Evolutionary conservation across 2,888 invertebrate genomes (phyloP).

Genomic region (Phalera bucephala): DNA sequence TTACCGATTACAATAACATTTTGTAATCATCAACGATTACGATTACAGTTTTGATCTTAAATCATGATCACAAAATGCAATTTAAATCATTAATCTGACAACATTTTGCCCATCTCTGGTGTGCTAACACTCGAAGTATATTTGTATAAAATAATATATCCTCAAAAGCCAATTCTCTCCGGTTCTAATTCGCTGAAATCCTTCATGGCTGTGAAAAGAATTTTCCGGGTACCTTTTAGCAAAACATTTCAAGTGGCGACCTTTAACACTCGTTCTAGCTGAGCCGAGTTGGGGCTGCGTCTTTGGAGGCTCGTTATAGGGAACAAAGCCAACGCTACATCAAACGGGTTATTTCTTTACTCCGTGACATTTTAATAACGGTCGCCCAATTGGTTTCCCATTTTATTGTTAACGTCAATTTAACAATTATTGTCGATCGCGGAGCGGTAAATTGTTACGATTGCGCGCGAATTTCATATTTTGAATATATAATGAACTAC

Average conservation of each 20-base stretch:
- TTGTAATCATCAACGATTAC: too few relatives aligned
- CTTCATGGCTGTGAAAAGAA: conserved; percentile 22
- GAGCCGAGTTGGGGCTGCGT: conserved; percentile 38
- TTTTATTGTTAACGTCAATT: conserved; percentile 50
- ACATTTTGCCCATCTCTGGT: too few relatives aligned
- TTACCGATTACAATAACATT: too few relatives aligned
- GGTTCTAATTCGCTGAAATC: conserved; percentile 19
- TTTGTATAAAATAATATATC: too few relatives aligned
- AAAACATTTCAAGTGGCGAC: conserved; percentile 38
- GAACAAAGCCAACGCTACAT: conserved; percentile 63
- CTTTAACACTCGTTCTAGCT: conserved; percentile 55
- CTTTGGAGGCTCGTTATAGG: conserved; percentile 62
- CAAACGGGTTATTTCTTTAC: conserved; percentile 63
- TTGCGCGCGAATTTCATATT: conserved; percentile 7
- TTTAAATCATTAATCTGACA: too few relatives aligned
- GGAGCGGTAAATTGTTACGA: conserved; percentile 36
- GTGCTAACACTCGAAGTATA: too few relatives aligned
- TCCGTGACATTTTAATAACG: conserved; percentile 60
- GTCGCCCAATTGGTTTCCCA: conserved; percentile 50
- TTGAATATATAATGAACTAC: too few relatives aligned
- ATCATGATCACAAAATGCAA: too few relatives aligned
- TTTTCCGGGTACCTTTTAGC: conserved; percentile 44
- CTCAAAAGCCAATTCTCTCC: conserved; percentile 4
- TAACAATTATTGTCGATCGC: conserved; percentile 33
- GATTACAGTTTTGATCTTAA: too few relatives aligned